Percentiles rank a stretch among this genome's conserved stretches.
Conservation (phyloP, 37 sponge, comb jelly and placozoan genomes). For the Mnemiopsis leidyi region DNA sequence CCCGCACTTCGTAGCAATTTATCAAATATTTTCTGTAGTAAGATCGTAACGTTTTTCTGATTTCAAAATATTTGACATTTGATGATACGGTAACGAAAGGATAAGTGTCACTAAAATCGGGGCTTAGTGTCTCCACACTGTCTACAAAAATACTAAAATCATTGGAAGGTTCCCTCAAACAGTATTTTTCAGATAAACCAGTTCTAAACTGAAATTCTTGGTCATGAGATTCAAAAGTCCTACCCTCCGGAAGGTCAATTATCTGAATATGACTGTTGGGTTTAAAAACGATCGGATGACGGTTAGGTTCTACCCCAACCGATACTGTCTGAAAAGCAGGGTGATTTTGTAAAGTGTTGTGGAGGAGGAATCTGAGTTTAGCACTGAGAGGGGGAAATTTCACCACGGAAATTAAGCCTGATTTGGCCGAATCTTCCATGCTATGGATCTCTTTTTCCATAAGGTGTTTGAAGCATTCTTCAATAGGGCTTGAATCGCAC, state of each 20-base stretch:
- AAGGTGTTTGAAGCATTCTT: conserved; percentile 54
- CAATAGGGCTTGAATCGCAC: conserved; percentile 19
- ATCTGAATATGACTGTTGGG: not conserved
- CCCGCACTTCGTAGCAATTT: conserved; percentile 54
- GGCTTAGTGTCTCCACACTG: not conserved
- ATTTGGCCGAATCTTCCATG: not conserved
- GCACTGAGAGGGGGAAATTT: conserved; percentile 26
- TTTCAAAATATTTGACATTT: not conserved
- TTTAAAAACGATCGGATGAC: conserved; percentile 42
- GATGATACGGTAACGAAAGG: not conserved
- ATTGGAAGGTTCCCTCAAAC: not conserved
- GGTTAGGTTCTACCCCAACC: conserved; percentile 49
- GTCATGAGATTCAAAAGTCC: not conserved
- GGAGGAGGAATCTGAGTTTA: conserved; percentile 26
- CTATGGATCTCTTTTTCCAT: conserved; percentile 3
- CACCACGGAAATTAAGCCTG: not conserved
- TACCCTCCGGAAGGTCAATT: conserved; percentile 7
- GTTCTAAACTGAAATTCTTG: conserved; percentile 21
- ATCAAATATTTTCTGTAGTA: conserved; percentile 38
- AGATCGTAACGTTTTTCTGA: conserved; percentile 20
- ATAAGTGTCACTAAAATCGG: not conserved
- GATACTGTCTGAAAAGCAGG: conserved; percentile 63
- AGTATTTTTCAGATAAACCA: not conserved
- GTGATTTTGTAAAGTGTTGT: conserved; percentile 5
- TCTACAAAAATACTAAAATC: conserved; percentile 20